Conservation (phyloP, 2,797 vertebrate species). For the Sphenopsis melanotis region DNA sequence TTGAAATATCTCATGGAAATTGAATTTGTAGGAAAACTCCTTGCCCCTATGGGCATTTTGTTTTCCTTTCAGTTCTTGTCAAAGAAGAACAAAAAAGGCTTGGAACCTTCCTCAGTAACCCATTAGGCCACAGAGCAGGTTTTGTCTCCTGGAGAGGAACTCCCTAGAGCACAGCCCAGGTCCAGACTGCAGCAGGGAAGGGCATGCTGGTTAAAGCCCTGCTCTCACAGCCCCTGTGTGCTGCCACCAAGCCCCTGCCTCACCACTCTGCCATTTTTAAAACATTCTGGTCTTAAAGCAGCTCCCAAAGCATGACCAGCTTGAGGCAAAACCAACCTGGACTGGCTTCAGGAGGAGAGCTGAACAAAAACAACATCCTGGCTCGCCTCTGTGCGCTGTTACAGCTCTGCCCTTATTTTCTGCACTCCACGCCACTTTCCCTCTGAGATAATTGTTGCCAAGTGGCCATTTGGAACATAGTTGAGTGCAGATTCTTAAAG, state of each 20-base stretch:
- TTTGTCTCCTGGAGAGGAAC: neutral
- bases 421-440: neutral
- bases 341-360: neutral
- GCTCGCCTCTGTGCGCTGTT: neutral
- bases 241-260: neutral
- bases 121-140: neutral
- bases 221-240: neutral
- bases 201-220: neutral
- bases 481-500: neutral
- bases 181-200: neutral
- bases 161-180: neutral
- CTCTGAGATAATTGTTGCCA: constrained; percentile 15
- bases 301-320: neutral
- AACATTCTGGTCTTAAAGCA: neutral
- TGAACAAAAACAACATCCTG: neutral
- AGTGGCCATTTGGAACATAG: constrained; percentile 16
- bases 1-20: neutral
- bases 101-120: neutral
- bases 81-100: neutral
- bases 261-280: neutral
- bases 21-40: neutral
- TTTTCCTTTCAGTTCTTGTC: neutral
- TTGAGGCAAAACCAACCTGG: neutral
- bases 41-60: neutral
- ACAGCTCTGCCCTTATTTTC: neutral